Base-by-base conservation (phyloP, 1,140 invertebrate species). In the Pseudachorutes palmiensis region DNA sequence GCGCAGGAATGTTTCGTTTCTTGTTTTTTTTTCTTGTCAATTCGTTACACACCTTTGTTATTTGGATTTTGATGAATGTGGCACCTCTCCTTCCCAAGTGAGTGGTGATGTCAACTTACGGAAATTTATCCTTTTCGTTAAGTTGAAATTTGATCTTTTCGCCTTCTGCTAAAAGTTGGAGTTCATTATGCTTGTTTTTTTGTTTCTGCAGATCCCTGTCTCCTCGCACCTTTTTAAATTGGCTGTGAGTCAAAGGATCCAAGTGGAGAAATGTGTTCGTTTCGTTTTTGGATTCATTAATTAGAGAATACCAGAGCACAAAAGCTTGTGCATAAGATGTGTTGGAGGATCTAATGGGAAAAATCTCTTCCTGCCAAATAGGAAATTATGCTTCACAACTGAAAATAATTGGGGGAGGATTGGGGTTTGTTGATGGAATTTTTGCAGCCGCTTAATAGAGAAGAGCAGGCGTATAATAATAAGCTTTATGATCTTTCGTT, bases 301-400 rank as follows among this genome's bases (percentile, higher is more conserved):
- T 55, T 55, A 55, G 24, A 55, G 51, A 55, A 55, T 55, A 55
- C 51, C 51, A 55, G 51, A 55, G 51, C 51, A 55, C 24, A n/a
- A n/a, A n/a, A n/a, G n/a, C n/a, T n/a, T n/a, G n/a, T n/a, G n/a
- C n/a, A n/a, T n/a, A n/a, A n/a, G n/a, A n/a, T n/a, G 36, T 19
- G 36, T 9, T 14, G 51, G 5, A 14, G 12, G 3, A 19, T 55
- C 51, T 55, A 55, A 55, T 55, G 51, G 12, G 12, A 55, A 24
- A 55, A 26, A 55, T 24, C 51, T 24, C 24, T 24, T 3, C 12
- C 24, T 55, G 51, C 51, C 51, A 55, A 55, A 55, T 55, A 9
- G 5, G 5, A 41, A 41, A 41, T 41, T 41, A 41, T 41, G 19
- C 36, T 19, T n/a, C 36, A 26, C 51, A 55, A 55, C 51, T 16